These are phyloP conservation scores for Ariolimax columbianus DNA, from an alignment of 2,888 invertebrate species.

Conservation along the genomic window DNA sequence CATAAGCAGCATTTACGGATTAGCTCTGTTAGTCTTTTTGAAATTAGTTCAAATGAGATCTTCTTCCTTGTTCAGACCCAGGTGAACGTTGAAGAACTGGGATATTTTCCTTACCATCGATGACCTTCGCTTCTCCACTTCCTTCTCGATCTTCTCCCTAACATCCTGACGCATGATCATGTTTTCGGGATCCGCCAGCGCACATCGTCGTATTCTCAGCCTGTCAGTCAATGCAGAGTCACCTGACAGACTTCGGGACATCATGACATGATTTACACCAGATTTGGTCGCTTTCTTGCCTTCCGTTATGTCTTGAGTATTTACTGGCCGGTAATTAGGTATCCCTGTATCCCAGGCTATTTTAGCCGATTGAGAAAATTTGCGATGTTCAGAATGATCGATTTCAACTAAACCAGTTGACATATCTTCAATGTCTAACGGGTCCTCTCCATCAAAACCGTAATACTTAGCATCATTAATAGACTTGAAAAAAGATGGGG, in stretches of 20 bases:
- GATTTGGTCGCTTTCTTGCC: not conserved
- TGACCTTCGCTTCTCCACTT: conserved; percentile 57
- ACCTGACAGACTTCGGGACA: not conserved
- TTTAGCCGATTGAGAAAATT: not conserved
- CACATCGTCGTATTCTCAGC: conserved; percentile 55
- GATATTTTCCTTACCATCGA: conserved; percentile 59
- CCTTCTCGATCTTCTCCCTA: conserved; percentile 61
- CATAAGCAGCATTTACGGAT: no score
- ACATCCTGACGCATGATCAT: conserved; percentile 63
- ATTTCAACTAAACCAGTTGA: not conserved
- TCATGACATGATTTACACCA: not conserved
- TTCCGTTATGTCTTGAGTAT: not conserved
- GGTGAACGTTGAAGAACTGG: conserved; percentile 58
- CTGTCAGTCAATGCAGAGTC: conserved; percentile 14
- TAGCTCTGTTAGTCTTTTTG: no score
- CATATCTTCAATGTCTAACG: not conserved
- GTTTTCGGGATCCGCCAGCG: conserved; percentile 62
- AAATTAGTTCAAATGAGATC: conserved; percentile 55
- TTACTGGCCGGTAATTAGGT: not conserved
- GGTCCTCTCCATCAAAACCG: not conserved
- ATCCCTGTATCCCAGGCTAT: not conserved
- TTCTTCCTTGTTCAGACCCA: conserved; percentile 60
- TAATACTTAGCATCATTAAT: not conserved
- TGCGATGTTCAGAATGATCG: not conserved
- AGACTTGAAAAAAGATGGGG: conserved; percentile 22